phyloP scores from a whole-genome alignment of 2,888 invertebrate species.

The Harpagoxenus sublaevis region DNA sequence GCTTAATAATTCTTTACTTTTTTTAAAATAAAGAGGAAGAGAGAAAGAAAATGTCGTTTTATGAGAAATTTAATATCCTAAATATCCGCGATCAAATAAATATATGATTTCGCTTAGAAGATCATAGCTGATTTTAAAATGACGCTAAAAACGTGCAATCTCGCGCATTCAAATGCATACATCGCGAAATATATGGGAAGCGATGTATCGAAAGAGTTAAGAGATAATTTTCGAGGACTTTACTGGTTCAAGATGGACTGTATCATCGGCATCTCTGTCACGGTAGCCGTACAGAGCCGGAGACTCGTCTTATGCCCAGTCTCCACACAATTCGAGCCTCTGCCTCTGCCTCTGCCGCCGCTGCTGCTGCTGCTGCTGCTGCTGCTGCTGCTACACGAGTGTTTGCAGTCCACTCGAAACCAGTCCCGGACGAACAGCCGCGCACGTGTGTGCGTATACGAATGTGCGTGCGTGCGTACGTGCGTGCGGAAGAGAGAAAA shows the following conservation, averaged over 20 bases:
- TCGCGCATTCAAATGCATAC: background rate
- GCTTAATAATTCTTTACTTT: background rate
- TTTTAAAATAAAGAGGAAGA: background rate
- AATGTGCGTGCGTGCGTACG: slow-evolving; percentile 78
- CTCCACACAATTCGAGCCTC: slow-evolving; percentile 69
- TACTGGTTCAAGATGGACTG: slow-evolving; percentile 35
- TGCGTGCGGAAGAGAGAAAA: slow-evolving; percentile 59
- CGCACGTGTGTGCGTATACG: slow-evolving; percentile 73
- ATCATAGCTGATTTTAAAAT: background rate
- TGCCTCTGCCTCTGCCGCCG: slow-evolving; percentile 65
- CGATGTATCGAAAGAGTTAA: background rate
- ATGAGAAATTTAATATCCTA: background rate
- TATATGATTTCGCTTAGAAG: background rate
- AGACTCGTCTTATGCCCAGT: slow-evolving; percentile 76
- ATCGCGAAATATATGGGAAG: slow-evolving; percentile 1
- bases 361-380: slow-evolving; percentile 70
- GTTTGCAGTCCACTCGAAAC: slow-evolving; percentile 86
- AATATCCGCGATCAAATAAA: background rate
- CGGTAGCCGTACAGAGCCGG: slow-evolving; percentile 66
- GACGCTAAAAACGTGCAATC: background rate
- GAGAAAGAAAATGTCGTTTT: background rate
- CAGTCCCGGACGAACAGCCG: slow-evolving; percentile 83
- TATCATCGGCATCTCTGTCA: slow-evolving; percentile 58
- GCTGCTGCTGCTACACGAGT: slow-evolving; percentile 80
- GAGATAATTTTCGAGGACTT: slow-evolving; percentile 35